Percentiles rank a stretch among this genome's conserved stretches.
phyloP scores from a whole-genome alignment of 2,113 vertebrate species.

The Otis tarda region DNA sequence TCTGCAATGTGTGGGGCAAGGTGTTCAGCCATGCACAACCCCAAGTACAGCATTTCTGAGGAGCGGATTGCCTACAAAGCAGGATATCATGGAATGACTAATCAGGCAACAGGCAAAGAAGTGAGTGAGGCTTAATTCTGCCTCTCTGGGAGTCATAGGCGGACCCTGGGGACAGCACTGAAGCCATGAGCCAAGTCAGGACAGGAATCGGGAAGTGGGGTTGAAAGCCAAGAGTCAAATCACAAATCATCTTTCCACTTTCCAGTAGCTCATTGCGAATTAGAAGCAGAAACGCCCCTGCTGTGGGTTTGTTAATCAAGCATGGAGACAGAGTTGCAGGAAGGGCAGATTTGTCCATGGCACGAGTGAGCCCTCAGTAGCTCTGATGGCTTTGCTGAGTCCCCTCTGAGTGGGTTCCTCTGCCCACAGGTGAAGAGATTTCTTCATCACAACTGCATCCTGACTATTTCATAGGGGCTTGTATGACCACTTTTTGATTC shows the following conservation, averaged over 20 bases:
- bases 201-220: fast-evolving
- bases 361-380: not conserved
- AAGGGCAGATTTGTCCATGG: not conserved
- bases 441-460: not conserved
- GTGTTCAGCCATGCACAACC: not conserved
- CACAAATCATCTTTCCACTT: not conserved
- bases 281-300: not conserved
- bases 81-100: fast-evolving
- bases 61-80: not conserved
- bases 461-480: not conserved
- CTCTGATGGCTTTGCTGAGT: not conserved
- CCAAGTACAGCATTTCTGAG: not conserved
- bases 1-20: fast-evolving
- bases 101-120: not conserved
- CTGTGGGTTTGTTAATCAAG: not conserved
- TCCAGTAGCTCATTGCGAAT: not conserved
- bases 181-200: not conserved
- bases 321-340: not conserved
- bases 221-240: not conserved
- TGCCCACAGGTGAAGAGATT: not conserved
- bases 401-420: not conserved
- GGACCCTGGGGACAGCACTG: not conserved
- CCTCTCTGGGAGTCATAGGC: not conserved
- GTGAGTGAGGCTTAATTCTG: not conserved
- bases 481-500: not conserved